Conservation (phyloP, 2,797 vertebrate genomes). For the Coendou prehensilis region DNA sequence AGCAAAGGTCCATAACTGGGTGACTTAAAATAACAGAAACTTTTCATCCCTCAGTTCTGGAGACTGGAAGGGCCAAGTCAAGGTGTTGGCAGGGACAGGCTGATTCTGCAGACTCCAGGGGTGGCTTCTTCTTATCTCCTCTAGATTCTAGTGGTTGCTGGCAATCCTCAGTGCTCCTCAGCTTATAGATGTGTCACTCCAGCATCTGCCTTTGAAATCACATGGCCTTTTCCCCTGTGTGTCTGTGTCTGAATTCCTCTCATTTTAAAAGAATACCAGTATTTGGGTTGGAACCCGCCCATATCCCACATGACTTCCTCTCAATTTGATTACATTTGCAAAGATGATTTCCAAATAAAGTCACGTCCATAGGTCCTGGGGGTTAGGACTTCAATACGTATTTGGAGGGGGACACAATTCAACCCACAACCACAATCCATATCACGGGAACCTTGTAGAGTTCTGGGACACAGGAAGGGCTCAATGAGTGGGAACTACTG, state of each 20-base stretch:
- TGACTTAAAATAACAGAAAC: not conserved
- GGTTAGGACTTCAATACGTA: not conserved
- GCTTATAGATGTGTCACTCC: not conserved
- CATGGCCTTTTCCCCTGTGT: not conserved
- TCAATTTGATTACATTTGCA: not conserved
- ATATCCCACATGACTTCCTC: not conserved
- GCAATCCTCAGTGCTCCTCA: not conserved
- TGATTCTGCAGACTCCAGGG: not conserved
- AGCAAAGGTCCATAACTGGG: not conserved
- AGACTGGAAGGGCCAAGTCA: not conserved
- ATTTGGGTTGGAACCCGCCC: not conserved
- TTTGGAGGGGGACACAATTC: not conserved
- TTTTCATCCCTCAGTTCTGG: not conserved
- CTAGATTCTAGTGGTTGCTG: not conserved
- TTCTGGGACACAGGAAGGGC: not conserved
- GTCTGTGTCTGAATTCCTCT: not conserved
- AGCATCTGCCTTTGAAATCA: not conserved
- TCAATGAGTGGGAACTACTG: not conserved
- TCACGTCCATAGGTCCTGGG: not conserved
- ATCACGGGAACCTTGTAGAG: not conserved
- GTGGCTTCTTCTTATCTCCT: not conserved
- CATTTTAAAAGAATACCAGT: not conserved
- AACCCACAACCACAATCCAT: not conserved
- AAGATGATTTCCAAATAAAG: constrained; percentile 15
- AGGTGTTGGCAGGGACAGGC: not conserved